Percentiles rank a stretch among this genome's conserved stretches.
phyloP scores from a whole-genome alignment of 1,140 invertebrate genomes.

The Drosophila persimilis region DNA sequence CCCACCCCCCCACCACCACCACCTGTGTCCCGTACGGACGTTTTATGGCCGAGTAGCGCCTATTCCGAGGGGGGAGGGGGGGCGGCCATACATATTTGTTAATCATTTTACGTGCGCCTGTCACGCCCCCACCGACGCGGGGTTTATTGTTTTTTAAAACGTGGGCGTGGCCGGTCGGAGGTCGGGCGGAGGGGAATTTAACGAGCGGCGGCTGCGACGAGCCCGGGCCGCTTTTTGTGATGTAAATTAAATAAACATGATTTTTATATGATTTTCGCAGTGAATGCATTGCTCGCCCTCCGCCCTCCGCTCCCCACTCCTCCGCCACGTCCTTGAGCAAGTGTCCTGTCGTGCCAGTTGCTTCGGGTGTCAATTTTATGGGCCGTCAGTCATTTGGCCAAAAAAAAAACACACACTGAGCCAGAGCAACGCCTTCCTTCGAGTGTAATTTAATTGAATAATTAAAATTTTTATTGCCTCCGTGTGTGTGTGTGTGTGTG shows the following conservation, averaged over 20 bases:
- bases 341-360: constrained; percentile 46
- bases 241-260: constrained; percentile 81
- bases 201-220: constrained; percentile 48
- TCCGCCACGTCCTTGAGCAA: neutral
- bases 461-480: constrained; percentile 79
- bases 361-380: constrained; percentile 73
- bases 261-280: constrained; percentile 71
- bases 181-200: constrained; percentile 55
- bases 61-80: constrained; percentile 18
- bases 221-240: constrained; percentile 43
- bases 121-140: neutral
- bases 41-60: constrained; percentile 29
- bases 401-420: constrained; percentile 35
- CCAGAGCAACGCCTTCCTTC: constrained; percentile 60
- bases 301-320: too few relatives aligned
- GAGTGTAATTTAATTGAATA: constrained; percentile 81
- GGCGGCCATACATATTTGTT: constrained; percentile 55
- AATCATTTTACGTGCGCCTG: constrained; percentile 66
- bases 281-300: neutral
- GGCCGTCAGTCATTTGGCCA: constrained; percentile 72
- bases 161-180: constrained; percentile 38
- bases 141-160: constrained; percentile 79
- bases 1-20: neutral
- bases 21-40: constrained; percentile 37
- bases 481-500: constrained; percentile 25